Conservation (phyloP, 1,140 invertebrate genomes). For the Ctenoplectra terminalis region DNA sequence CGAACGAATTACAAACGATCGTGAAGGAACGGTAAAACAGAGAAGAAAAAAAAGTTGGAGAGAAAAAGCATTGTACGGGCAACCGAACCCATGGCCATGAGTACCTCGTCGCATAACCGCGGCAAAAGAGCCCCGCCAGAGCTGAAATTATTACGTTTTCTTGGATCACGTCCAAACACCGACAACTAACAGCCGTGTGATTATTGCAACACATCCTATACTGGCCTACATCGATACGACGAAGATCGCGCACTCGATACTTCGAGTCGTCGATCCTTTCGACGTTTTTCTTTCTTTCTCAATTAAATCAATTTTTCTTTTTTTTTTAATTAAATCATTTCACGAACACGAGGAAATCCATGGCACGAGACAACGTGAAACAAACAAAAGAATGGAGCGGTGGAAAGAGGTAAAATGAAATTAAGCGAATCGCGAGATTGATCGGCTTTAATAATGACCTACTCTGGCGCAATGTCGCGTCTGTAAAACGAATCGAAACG, state of each 20-base stretch:
- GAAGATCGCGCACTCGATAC: slow-evolving; percentile 31
- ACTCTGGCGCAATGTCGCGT: too few species aligned
- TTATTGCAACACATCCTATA: slow-evolving; percentile 73
- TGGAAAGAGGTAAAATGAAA: neutral
- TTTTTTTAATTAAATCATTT: neutral
- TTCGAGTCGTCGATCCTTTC: neutral
- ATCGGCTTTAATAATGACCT: slow-evolving; percentile 12
- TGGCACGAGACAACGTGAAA: neutral
- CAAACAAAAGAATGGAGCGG: neutral
- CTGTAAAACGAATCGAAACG: neutral
- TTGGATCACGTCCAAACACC: slow-evolving; percentile 70
- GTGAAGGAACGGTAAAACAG: neutral
- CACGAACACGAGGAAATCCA: too few species aligned
- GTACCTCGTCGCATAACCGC: slow-evolving; percentile 58
- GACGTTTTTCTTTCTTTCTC: too few species aligned
- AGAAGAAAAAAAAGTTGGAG: slow-evolving; percentile 47
- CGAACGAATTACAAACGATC: neutral
- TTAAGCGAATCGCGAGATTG: neutral
- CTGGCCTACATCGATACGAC: slow-evolving; percentile 69
- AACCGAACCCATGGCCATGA: slow-evolving; percentile 65
- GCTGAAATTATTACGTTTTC: slow-evolving; percentile 76
- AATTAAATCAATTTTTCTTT: too few species aligned
- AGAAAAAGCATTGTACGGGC: slow-evolving; percentile 29
- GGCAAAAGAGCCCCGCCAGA: slow-evolving; percentile 67
- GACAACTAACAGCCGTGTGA: slow-evolving; percentile 59